Evolutionary conservation across 2,113 vertebrate species (phyloP), one percentile per base, ranked within the genome.

Genomic region (Pygoscelis antarcticus): DNA sequence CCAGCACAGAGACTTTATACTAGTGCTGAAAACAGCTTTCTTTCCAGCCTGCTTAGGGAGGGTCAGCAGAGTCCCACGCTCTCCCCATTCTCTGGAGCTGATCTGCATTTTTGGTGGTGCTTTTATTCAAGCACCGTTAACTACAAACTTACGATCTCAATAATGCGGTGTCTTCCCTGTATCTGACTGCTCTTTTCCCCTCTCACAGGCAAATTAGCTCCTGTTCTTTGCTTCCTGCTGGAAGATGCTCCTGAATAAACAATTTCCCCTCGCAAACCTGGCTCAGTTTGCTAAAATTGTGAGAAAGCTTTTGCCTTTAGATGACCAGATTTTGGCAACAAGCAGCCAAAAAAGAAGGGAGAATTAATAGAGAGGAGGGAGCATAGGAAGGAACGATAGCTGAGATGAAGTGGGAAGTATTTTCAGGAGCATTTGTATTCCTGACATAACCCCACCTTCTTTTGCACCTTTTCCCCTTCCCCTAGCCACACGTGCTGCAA

Each of bases 211-310:
- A 87, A 74, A 96, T 94, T 97, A 98, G 87, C 97, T 97, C 97
- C 97, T 81, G 83, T 96, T 83, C 91, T 96, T 96, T 96, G 95
- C 94, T 96, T 97, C 97, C 92, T 94, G 72, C 76, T 90, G 85
- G 95, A 97, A 95, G 66, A 97, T 38, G 46, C 61, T 90, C 93
- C 83, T 96, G 97, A 98, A 97, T 97, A 98, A 98, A 97, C 87
- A 20, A 66, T 65, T 96, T 92, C 93, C 92, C 89, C 49, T 65
- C 75, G 52, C 71, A 38, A 8, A 75, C 46, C 46, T 77, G 89
- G 57, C 80, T 87, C 29, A 30, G 51, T 87, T 97, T 93, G 88
- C 80, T 96, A 47, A 42, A 77, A 47, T 5, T 32, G 3, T 40
- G 68, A 69, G 57, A 72, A 80, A 91, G 78, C 44, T 89, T 52